phyloP scores from a whole-genome alignment of 2,797 vertebrate genomes.

The Anableps anableps region DNA sequence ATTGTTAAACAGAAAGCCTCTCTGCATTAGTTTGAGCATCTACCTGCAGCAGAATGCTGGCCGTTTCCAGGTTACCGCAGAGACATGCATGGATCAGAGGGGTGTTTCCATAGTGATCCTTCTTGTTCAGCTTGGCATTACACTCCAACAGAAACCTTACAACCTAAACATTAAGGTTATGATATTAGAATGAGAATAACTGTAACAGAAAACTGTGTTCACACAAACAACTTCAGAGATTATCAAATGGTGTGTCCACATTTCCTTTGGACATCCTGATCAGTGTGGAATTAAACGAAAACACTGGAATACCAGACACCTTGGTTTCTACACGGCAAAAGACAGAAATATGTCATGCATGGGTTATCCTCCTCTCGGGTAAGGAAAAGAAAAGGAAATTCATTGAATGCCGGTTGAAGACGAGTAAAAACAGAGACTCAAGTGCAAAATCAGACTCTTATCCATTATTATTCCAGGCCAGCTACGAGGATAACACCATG shows the following conservation, averaged over 20 bases:
- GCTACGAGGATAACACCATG: too few relatives aligned
- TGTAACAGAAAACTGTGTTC: neutral
- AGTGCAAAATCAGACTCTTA: too few relatives aligned
- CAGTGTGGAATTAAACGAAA: neutral
- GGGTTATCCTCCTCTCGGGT: too few relatives aligned
- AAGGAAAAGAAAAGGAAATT: too few relatives aligned
- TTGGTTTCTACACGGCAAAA: too few relatives aligned
- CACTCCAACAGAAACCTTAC: slow-evolving; percentile 87
- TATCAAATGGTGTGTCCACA: neutral
- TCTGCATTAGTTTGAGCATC: neutral
- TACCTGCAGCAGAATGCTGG: slow-evolving; percentile 86
- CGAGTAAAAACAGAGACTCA: too few relatives aligned
- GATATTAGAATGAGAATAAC: neutral
- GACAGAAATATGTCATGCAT: too few relatives aligned
- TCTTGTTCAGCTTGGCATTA: slow-evolving; percentile 91
- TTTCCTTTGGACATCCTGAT: neutral
- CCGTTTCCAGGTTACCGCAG: slow-evolving; percentile 84
- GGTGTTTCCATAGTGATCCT: slow-evolving; percentile 91
- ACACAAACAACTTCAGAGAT: neutral
- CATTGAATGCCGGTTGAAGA: too few relatives aligned
- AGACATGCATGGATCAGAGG: slow-evolving; percentile 90
- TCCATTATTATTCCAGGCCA: too few relatives aligned
- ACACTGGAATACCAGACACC: too few relatives aligned
- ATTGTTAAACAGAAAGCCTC: too few relatives aligned
- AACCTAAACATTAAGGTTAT: slow-evolving; percentile 79